Base-by-base conservation (phyloP, 2,888 invertebrate species). In the Sphaerophoria rueppellii region DNA sequence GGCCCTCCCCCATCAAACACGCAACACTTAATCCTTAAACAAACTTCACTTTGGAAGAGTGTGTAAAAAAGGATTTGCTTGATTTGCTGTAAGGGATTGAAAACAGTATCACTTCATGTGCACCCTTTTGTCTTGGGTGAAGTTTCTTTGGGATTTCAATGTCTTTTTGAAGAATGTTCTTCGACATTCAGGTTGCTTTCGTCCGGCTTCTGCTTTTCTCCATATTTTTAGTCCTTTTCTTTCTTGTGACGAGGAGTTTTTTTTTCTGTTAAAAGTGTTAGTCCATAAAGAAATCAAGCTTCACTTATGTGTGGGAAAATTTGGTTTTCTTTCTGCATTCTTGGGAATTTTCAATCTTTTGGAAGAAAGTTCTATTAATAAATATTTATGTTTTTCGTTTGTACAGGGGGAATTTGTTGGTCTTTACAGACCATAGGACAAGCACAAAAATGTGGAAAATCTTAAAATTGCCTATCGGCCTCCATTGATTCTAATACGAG, bases 21-120 rank as follows among this genome's bases (percentile, higher is more conserved):
- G 73, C 76, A 85, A 43, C 69, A 85, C 79, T 85, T 85, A 85
- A 85, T 85, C 85, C 85, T 85, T 85, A 80, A 85, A 85, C 85
- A 85, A 85, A 85, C 85, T 85, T 80, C 85, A 85, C 85, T 85
- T 2, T 80, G 80, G 61, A 76, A 85, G 80, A 85, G 85, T 85
- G 85, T 85, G 85, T 85, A 85, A 85, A 85, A 85, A 80, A 85
- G 85, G 85, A 85, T 85, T 85, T 85, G 85, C 85, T 85, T 85
- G 85, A 85, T 85, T 85, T 85, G 85, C 85, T 80, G 85, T 85
- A 85, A 80, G 80, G 85, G 85, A 85, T 85, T 85, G 80, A 80
- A 85, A 85, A 80, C 71, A 85, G 80, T 76, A 76, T 58, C 75
- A 55, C 79, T 70, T 69, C 48, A 61, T 57, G 58, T 50, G 43